Base-by-base conservation (phyloP, 2,888 invertebrate genomes). In the Eupithecia subfuscata region DNA sequence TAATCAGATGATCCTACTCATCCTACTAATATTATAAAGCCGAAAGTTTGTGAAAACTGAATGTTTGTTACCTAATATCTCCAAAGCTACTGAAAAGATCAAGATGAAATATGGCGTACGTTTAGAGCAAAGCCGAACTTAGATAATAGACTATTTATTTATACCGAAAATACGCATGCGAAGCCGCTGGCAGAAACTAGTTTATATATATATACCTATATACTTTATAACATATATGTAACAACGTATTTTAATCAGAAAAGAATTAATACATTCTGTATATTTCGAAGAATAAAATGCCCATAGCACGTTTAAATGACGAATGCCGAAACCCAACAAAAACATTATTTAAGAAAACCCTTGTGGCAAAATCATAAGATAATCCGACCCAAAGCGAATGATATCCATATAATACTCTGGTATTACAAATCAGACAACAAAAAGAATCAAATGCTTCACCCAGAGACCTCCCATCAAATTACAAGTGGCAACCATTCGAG, bases 391-490 rank as follows among this genome's bases (percentile, higher is more conserved):
- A 72, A 77, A 72, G 12, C 30, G 64, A 79, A 76, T 77, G 67
- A 79, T 75, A 78, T 75, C 74, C 76, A 75, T 77, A 76, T 64
- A 75, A 79, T 71, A 56, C 71, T 71, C 40, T 56, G 69, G 64
- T 73, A 77, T 77, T 68, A 74, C 74, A 79, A 79, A 78, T 79
- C 79, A 75, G 71, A 78, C 16, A n/a, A 65, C 65, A 75, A 72
- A 78, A 84, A 84, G 85, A 86, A 87, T 79, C 78, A 86, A 87
- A 84, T 76, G 78, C 81, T 84, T 84, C 85, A 87, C 43, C 82
- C 84, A 80, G 84, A 86, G 89, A 89, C 90, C 90, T 89, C 90
- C 90, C 90, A 89, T 90, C 89, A 89, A 89, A 91, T 91, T 87
- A 90, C 89, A 91, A 90, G 91, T 91, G 88, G 90, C 90, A 89